Conservation (phyloP, 2,113 vertebrate genomes). For the Urocynchramus pylzowi region DNA sequence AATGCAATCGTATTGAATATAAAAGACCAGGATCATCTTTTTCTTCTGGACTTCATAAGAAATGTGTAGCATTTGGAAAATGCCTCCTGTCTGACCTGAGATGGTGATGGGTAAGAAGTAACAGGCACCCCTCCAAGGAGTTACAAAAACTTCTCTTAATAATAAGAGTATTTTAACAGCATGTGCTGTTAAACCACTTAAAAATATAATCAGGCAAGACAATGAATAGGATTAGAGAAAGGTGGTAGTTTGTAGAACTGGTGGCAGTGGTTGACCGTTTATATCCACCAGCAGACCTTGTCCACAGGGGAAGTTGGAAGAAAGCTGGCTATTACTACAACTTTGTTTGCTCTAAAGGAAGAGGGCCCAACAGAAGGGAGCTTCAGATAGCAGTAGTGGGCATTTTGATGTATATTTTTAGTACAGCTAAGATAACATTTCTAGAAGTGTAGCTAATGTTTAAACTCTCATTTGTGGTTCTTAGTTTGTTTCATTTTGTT, state of each 20-base stretch:
- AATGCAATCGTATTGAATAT: background rate
- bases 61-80: background rate
- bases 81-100: background rate
- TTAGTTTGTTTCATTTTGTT: background rate
- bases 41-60: background rate
- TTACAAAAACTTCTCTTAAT: background rate
- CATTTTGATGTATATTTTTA: conserved; percentile 40
- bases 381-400: conserved; percentile 38
- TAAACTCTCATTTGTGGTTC: conserved; percentile 9
- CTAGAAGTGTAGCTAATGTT: background rate
- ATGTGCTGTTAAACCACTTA: background rate
- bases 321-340: background rate
- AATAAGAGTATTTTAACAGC: no score
- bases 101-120: background rate
- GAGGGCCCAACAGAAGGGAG: conserved; percentile 56
- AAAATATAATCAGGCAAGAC: background rate
- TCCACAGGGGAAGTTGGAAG: conserved; percentile 31
- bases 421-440: background rate
- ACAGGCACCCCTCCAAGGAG: background rate
- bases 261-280: background rate
- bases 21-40: background rate
- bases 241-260: background rate
- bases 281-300: background rate
- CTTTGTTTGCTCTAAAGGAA: conserved; percentile 52
- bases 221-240: background rate